Percentiles rank a stretch among this genome's conserved stretches.
Evolutionary conservation across 2,113 vertebrate genomes (phyloP).

Genomic region (Pseudolaguvia tuberculata): DNA sequence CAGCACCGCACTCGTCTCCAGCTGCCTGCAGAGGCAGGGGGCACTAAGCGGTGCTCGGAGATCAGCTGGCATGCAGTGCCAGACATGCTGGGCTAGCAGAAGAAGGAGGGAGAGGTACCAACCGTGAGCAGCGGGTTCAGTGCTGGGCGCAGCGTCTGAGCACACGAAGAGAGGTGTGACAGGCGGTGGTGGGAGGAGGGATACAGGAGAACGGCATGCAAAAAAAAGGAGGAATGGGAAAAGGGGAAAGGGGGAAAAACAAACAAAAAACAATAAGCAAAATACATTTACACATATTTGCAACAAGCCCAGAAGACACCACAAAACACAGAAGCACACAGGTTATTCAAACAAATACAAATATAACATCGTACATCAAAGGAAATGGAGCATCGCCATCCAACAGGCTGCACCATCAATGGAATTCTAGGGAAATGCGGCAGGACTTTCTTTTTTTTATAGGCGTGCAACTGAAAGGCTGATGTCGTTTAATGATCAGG

Average conservation of each 20-base stretch:
- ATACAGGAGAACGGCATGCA: slow-evolving; percentile 74
- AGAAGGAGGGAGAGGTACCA: slow-evolving; percentile 66
- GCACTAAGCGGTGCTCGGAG: slow-evolving; percentile 39
- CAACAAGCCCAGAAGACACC: slow-evolving; percentile 61
- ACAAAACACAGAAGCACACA: slow-evolving; percentile 45
- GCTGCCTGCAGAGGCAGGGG: slow-evolving; percentile 26
- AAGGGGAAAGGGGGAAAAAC: slow-evolving; percentile 55
- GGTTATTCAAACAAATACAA: slow-evolving; percentile 31
- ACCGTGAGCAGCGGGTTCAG: slow-evolving; percentile 78
- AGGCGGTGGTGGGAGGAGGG: slow-evolving; percentile 59
- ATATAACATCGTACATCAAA: slow-evolving; percentile 37
- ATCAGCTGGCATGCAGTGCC: slow-evolving; percentile 46
- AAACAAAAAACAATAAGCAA: slow-evolving; percentile 74
- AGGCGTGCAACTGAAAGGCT: background rate
- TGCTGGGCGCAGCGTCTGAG: slow-evolving; percentile 73
- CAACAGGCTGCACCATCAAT: slow-evolving; percentile 33
- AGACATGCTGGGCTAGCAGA: slow-evolving; percentile 38
- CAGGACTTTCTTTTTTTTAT: slow-evolving; percentile 11
- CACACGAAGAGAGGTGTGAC: slow-evolving; percentile 65
- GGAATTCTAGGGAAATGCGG: slow-evolving; percentile 23
- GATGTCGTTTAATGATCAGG: slow-evolving; percentile 9
- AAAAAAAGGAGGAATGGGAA: slow-evolving; percentile 62
- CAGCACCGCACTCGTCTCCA: slow-evolving; percentile 10
- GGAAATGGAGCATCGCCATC: slow-evolving; percentile 29
- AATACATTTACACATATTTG: slow-evolving; percentile 67